Conservation (phyloP, 2,888 invertebrate species). For the Chymomyza fuscimana region DNA sequence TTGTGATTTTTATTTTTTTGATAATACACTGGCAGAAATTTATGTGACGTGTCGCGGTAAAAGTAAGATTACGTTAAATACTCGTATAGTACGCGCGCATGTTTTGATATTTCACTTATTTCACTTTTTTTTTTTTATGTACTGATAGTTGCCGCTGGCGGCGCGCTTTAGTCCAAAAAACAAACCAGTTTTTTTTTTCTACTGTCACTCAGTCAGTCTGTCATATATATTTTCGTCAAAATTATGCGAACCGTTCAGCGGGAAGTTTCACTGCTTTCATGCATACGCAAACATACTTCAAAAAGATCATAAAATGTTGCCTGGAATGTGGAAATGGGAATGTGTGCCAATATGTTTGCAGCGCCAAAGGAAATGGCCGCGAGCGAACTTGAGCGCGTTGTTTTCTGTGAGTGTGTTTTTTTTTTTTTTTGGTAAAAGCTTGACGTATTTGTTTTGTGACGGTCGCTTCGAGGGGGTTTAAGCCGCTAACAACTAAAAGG, state of each 20-base stretch:
- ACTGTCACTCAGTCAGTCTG: not conserved
- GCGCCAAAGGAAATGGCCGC: slow-evolving; percentile 62
- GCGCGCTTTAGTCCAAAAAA: not conserved
- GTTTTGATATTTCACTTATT: slow-evolving; percentile 9
- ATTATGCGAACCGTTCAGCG: slow-evolving; percentile 32
- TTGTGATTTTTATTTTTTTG: slow-evolving; percentile 32
- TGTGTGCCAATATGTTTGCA: slow-evolving; percentile 66
- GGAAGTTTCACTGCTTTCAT: slow-evolving; percentile 63
- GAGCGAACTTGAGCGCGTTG: slow-evolving; percentile 26
- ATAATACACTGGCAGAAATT: not conserved
- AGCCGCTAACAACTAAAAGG: not conserved
- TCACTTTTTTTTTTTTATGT: not conserved
- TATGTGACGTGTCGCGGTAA: slow-evolving; percentile 25
- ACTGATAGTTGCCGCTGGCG: not conserved
- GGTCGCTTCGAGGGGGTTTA: not conserved
- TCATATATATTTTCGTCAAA: slow-evolving; percentile 31
- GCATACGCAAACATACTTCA: slow-evolving; percentile 2
- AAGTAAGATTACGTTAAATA: slow-evolving; percentile 17
- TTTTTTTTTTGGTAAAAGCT: slow-evolving; percentile 45
- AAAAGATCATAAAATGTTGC: slow-evolving; percentile 25
- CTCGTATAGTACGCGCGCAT: not conserved
- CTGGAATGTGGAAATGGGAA: slow-evolving; percentile 52
- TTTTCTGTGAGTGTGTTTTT: not conserved
- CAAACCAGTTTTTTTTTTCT: slow-evolving; percentile 23
- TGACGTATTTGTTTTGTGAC: slow-evolving; percentile 1